Base-by-base conservation (phyloP, 2,888 invertebrate species). In the Euplexia lucipara region DNA sequence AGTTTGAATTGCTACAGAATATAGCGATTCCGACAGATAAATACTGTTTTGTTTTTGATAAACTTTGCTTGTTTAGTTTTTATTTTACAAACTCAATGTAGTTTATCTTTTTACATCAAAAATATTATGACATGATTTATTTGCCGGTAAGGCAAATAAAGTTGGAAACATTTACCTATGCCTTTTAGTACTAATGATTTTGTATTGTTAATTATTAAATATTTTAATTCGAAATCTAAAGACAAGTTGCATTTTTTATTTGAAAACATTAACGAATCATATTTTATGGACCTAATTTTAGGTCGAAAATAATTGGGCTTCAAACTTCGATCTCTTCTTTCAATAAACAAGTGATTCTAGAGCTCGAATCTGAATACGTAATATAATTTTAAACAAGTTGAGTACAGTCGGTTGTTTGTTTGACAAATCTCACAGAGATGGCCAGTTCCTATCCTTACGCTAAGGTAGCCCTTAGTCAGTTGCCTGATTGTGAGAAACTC, bases 341-440 rank as follows among this genome's bases (percentile, higher is more conserved):
- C n/a, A n/a, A n/a, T n/a, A n/a, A n/a, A n/a, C n/a, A n/a, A n/a
- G n/a, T n/a, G n/a, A n/a, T 32, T 45, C 6, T 47, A 30, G 3
- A 49, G 22, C 39, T 30, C 5, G 47, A 41, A 61, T 41, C 30
- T 47, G 47, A 70, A 53, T 42, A 42, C 41, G 26, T 26, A n/a
- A 30, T 42, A 26, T 1, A 34, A 20, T 53, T 53, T 49, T 7
- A 39, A 20, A 39, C 5, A n/a, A 44, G 14, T 37, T 22, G 16
- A 41, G 8, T 5, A 20, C 20, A 7, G 18, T 12, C 10, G 9
- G 37, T 6, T 20, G n/a, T 26, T 48, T 20, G 12, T 37, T 39
- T 20, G 9, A 22, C 8, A 16, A 39, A 34, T 37, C 18, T 32
- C 12, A 12, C n/a, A 6, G 2, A 26, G n/a, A n/a, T n/a, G n/a